Evolutionary conservation across 2,888 invertebrate species (phyloP).

Genomic region (Nasonovia ribisnigri): DNA sequence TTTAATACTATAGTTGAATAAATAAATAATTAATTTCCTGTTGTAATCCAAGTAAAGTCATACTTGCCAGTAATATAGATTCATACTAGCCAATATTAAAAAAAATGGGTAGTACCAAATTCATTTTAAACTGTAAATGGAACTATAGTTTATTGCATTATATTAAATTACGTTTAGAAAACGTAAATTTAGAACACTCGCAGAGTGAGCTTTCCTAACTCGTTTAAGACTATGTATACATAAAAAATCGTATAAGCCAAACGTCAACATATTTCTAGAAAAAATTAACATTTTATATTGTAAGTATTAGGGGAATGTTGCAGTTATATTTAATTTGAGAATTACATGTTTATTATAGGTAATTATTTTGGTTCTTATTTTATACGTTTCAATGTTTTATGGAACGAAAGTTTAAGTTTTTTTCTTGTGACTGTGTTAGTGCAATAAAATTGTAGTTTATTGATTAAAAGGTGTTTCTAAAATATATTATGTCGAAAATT

Average conservation of each 20-base stretch:
- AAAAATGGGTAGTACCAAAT: too few relatives aligned
- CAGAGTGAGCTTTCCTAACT: too few relatives aligned
- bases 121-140: too few relatives aligned
- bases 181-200: too few relatives aligned
- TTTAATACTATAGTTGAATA: too few relatives aligned
- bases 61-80: too few relatives aligned
- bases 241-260: neutral
- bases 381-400: neutral
- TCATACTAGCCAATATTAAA: too few relatives aligned
- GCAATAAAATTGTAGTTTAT: neutral
- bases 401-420: neutral
- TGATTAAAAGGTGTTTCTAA: neutral
- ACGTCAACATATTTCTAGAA: neutral
- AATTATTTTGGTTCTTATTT: neutral
- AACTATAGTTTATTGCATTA: too few relatives aligned
- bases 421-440: neutral
- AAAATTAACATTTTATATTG: neutral
- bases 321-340: neutral
- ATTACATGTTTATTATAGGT: neutral
- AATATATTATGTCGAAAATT: too few relatives aligned
- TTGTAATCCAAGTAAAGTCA: too few relatives aligned
- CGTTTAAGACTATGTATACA: neutral
- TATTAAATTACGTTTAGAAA: too few relatives aligned
- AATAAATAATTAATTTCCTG: too few relatives aligned
- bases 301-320: neutral